Conservation (phyloP, 2,888 invertebrate species). For the Carterocephalus palaemon region DNA sequence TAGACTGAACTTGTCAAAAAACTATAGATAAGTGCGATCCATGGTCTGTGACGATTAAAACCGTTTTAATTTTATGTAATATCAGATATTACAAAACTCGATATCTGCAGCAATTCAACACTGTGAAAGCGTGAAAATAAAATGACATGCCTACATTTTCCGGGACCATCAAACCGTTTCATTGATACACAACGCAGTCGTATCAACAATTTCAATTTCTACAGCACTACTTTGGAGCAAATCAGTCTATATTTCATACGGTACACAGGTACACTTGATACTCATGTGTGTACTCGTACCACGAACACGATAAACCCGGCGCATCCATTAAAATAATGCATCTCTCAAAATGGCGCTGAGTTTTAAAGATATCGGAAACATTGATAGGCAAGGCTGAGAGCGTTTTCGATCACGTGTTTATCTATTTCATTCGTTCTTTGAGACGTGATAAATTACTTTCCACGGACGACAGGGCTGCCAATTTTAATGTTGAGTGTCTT, state of each 20-base stretch:
- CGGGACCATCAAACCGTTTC: background rate
- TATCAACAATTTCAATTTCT: too few species aligned
- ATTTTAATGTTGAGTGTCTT: slow-evolving; percentile 28
- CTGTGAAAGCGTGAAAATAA: too few species aligned
- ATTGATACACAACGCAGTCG: slow-evolving; percentile 12
- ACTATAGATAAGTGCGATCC: slow-evolving; percentile 8
- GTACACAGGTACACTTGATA: slow-evolving; percentile 37
- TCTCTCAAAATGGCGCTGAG: slow-evolving; percentile 51
- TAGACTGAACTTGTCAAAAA: too few species aligned
- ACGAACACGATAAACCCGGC: slow-evolving; percentile 37
- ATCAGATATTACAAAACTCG: background rate
- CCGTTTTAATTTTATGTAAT: slow-evolving; percentile 1
- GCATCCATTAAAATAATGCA: slow-evolving; percentile 62
- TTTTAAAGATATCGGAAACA: slow-evolving; percentile 50
- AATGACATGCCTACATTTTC: too few species aligned
- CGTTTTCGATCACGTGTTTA: slow-evolving; percentile 60
- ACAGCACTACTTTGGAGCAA: too few species aligned
- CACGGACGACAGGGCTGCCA: slow-evolving; percentile 42
- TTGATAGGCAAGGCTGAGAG: slow-evolving; percentile 45
- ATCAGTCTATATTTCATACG: slow-evolving; percentile 27
- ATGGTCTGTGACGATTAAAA: too few species aligned
- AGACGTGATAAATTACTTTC: slow-evolving; percentile 41
- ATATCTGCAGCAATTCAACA: too few species aligned
- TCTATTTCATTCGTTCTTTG: slow-evolving; percentile 43
- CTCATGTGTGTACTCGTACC: slow-evolving; percentile 2